Conservation (phyloP, 2,797 vertebrate species). For the Brachyrhaphis roseni region DNA sequence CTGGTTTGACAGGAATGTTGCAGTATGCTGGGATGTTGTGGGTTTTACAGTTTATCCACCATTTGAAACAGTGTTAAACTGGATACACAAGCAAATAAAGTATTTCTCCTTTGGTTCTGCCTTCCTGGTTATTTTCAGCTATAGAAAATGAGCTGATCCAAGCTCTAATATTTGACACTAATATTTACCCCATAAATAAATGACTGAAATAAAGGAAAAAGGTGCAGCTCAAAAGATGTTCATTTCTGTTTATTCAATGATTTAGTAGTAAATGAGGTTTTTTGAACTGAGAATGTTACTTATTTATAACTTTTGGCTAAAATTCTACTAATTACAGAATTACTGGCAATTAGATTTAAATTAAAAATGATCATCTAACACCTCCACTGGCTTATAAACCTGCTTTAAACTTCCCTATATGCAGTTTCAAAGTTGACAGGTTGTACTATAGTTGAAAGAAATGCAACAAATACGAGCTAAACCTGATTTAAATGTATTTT, state of each 20-base stretch:
- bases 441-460: not conserved
- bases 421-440: not conserved
- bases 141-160: not conserved
- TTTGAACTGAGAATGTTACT: too few relatives aligned
- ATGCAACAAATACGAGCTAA: not conserved
- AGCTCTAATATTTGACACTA: not conserved
- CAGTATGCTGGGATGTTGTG: conserved; percentile 43
- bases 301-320: too few relatives aligned
- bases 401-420: not conserved
- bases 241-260: too few relatives aligned
- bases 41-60: conserved; percentile 64
- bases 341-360: not conserved
- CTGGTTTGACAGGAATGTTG: conserved; percentile 35
- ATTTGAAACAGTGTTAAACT: conserved; percentile 61
- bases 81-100: conserved; percentile 73
- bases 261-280: too few relatives aligned
- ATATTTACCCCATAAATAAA: not conserved
- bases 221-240: too few relatives aligned
- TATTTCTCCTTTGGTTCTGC: conserved; percentile 56
- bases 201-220: too few relatives aligned
- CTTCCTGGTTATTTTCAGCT: conserved; percentile 7
- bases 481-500: not conserved
- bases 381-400: not conserved
- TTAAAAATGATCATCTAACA: not conserved
- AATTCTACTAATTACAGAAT: not conserved